phyloP scores from a whole-genome alignment of 2,888 invertebrate species.

The Erynnis tages region DNA sequence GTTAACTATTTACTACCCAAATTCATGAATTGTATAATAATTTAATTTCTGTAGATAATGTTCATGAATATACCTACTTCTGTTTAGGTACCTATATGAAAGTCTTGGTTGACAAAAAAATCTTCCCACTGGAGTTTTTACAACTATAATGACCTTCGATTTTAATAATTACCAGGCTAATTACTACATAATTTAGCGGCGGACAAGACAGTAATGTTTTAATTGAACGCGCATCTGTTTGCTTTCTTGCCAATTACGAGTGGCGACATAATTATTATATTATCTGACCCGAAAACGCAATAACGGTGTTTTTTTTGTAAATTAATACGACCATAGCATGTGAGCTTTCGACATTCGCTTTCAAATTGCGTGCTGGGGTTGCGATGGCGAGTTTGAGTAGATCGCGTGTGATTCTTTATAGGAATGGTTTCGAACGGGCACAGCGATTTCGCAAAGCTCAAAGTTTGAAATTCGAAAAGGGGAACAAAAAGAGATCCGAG shows the following conservation, averaged over 20 bases:
- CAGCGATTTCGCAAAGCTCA: conserved; percentile 52
- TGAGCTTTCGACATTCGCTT: conserved; percentile 25
- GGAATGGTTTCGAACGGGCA: conserved; percentile 42
- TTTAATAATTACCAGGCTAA: conserved; percentile 72
- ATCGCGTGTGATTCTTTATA: conserved; percentile 46
- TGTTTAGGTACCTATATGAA: too few relatives aligned
- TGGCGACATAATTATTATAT: conserved; percentile 62
- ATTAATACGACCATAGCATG: conserved; percentile 8
- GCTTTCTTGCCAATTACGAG: conserved; percentile 60
- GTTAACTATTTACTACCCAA: too few relatives aligned
- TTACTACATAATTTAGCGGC: conserved; percentile 74
- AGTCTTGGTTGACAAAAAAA: conserved; percentile 57
- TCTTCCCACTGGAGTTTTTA: conserved; percentile 71
- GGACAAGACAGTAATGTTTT: conserved; percentile 75
- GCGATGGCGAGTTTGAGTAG: conserved; percentile 41
- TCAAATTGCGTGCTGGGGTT: conserved; percentile 41
- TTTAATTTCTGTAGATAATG: too few relatives aligned
- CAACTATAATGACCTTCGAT: conserved; percentile 69
- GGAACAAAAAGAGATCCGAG: conserved; percentile 59
- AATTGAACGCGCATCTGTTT: conserved; percentile 67
- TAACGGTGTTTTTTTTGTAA: conserved; percentile 37
- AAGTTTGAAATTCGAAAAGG: conserved; percentile 63
- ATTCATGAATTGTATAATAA: too few relatives aligned
- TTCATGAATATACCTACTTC: too few relatives aligned
- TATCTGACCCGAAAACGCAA: conserved; percentile 37